phyloP scores from a whole-genome alignment of 2,797 vertebrate genomes.

The Spondyliosoma cantharus region DNA sequence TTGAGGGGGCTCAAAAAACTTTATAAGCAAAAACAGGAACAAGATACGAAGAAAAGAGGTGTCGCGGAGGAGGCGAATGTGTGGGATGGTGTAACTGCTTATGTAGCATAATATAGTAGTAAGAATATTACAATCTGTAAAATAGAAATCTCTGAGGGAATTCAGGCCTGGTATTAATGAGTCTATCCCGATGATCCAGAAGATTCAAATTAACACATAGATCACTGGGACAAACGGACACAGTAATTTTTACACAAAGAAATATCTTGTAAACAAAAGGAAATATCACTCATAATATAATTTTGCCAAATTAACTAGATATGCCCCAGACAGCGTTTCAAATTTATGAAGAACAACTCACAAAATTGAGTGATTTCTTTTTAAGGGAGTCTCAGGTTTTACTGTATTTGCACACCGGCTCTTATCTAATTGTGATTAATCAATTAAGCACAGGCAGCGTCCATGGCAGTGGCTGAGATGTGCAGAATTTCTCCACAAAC shows the following conservation, averaged over 20 bases:
- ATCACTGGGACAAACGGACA: too few species aligned
- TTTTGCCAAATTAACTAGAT: too few species aligned
- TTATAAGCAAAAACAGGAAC: neutral
- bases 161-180: too few species aligned
- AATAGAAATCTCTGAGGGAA: neutral
- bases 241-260: too few species aligned
- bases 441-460: neutral
- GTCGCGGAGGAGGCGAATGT: constrained; percentile 18
- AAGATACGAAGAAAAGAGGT: constrained; percentile 5
- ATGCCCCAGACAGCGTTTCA: too few species aligned
- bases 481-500: neutral
- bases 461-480: neutral
- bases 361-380: too few species aligned
- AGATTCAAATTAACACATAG: too few species aligned
- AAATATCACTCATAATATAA: too few species aligned
- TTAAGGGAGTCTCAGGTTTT: too few species aligned
- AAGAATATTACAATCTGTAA: neutral
- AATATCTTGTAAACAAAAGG: too few species aligned
- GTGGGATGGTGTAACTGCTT: constrained; percentile 12
- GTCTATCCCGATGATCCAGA: too few species aligned
- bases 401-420: neutral
- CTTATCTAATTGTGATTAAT: neutral
- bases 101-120: constrained; percentile 8
- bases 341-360: too few species aligned
- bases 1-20: neutral